These are phyloP conservation scores for Hyles vespertilio DNA, from an alignment of 1,140 invertebrate species.

Conservation along the genomic window DNA sequence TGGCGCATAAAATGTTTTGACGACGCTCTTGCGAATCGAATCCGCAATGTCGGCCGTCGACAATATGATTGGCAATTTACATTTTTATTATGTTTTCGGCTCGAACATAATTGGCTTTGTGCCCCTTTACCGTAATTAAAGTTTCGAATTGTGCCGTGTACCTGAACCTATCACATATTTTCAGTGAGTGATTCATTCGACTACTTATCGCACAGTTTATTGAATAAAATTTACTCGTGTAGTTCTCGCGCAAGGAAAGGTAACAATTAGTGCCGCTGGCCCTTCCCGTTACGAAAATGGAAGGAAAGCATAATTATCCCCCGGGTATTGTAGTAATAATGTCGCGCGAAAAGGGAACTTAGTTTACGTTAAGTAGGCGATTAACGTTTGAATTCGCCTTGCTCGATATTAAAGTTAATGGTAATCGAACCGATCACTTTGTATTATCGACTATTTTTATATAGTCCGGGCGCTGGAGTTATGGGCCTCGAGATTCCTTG, in stretches of 20 bases:
- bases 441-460: too few species aligned
- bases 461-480: too few species aligned
- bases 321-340: too few species aligned
- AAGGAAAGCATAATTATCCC: too few species aligned
- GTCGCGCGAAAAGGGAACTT: neutral
- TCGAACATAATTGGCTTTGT: slow-evolving; percentile 19
- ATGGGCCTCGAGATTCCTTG: slow-evolving; percentile 8
- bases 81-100: slow-evolving; percentile 27
- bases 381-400: neutral
- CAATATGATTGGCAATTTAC: slow-evolving; percentile 29
- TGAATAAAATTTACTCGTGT: too few species aligned
- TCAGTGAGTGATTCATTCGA: neutral
- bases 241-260: too few species aligned
- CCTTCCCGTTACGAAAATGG: too few species aligned
- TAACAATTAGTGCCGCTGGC: too few species aligned
- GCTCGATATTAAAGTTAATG: neutral
- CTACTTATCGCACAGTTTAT: too few species aligned
- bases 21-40: slow-evolving; percentile 12
- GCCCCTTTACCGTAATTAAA: slow-evolving; percentile 16
- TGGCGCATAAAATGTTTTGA: slow-evolving; percentile 12
- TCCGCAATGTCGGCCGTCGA: slow-evolving; percentile 13
- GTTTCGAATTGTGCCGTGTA: neutral
- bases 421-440: too few species aligned
- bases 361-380: neutral
- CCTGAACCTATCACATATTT: neutral